Evolutionary conservation across 2,113 vertebrate genomes (phyloP), one percentile per base, ranked within the genome.

Genomic region (Platanista minor): DNA sequence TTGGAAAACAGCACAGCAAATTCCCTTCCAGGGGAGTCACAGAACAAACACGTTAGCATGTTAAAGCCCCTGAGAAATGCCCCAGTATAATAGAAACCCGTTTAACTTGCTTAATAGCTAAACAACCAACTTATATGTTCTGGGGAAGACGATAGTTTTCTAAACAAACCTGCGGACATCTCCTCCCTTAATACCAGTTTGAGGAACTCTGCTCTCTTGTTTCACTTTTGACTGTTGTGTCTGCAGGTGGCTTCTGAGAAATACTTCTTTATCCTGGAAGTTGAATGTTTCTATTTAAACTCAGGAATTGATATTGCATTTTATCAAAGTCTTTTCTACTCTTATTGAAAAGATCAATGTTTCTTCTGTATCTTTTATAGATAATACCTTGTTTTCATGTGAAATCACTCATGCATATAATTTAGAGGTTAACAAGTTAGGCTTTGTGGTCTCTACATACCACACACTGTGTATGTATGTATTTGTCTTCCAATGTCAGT

Each of bases 21-120:
- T 81, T 57, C 5, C 23, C 14, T 41, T 33, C 20, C 23, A 52
- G 33, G 41, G 17, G 10, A 94, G 41, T 39, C 41, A 83, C 21
- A 85, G 49, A 95, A 74, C 39, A 96, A 92, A 94, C 31, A 78
- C 0, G 20, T 49, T 74, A 86, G 5, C 33, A 57, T 33, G 57
- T 13, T 71, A 74, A 96, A 94, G 20, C 23, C 57, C 43, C 25
- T 75, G 87, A 96, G 80, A 92, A 90, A 91, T 43, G 3, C 33
- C 85, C 81, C 20, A 59, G 21, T 31, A 21, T 89, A 61, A 96
- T 74, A 80, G 23, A 87, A 85, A 67, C 49, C 43, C 31, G 20
- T 61, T 94, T 83, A 88, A 91, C 75, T 91, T 93, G 39, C 89
- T 94, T 88, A 67, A 41, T 59, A 92, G 13, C 25, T 94, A 61